These are phyloP conservation scores for Callipepla squamata DNA, from an alignment of 2,113 vertebrate species.

Conservation along the genomic window DNA sequence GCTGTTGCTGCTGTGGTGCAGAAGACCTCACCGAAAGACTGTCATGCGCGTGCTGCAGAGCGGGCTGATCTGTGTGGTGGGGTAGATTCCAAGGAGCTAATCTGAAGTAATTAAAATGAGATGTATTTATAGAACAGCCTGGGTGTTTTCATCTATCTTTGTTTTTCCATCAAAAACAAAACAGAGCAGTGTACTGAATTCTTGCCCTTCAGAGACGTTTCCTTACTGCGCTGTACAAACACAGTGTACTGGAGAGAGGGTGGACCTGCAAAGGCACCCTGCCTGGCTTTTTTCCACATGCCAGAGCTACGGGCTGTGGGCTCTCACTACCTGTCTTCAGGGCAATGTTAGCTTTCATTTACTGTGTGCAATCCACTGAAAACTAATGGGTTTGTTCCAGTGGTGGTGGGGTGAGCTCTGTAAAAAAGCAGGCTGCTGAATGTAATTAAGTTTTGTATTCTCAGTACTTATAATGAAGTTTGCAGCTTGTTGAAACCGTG, in stretches of 20 bases:
- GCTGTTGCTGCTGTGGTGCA: rapidly evolving
- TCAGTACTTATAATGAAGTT: background rate
- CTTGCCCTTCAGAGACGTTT: background rate
- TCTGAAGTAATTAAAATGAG: slow-evolving; percentile 58
- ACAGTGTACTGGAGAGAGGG: rapidly evolving
- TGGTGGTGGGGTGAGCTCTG: background rate
- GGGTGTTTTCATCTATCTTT: background rate
- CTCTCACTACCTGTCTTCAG: background rate
- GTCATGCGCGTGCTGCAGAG: background rate
- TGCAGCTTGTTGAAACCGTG: rapidly evolving
- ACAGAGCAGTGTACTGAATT: background rate
- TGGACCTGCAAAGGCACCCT: background rate
- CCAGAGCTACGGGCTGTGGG: background rate
- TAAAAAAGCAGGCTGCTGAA: background rate
- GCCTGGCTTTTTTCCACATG: rapidly evolving
- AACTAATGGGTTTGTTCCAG: background rate
- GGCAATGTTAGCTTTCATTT: background rate
- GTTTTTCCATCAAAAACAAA: background rate
- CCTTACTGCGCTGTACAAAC: rapidly evolving
- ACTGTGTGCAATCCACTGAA: background rate
- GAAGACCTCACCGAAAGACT: background rate
- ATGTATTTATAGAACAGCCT: slow-evolving; percentile 52
- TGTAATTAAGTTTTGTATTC: background rate
- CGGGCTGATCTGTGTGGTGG: background rate
- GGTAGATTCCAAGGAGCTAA: background rate